Evolutionary conservation across 2,888 invertebrate species (phyloP).

Genomic region (Ectemnius continuus): DNA sequence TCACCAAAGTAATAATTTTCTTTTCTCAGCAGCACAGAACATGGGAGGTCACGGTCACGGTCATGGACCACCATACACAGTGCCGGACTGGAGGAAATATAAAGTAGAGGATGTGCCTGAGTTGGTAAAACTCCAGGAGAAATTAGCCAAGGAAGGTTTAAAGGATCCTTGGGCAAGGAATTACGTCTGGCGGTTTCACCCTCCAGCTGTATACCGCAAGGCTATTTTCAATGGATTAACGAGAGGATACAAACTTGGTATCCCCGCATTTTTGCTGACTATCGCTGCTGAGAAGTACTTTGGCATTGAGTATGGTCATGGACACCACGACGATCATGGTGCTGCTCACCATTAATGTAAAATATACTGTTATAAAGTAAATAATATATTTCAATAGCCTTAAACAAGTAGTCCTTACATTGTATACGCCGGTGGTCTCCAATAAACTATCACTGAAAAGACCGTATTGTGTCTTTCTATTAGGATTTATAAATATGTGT

Average conservation of each 20-base stretch:
- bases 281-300: constrained; percentile 78
- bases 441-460: constrained; percentile 29
- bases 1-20: neutral
- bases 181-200: constrained; percentile 89
- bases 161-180: constrained; percentile 94
- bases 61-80: constrained; percentile 80
- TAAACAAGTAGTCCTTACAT: constrained; percentile 19
- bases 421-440: constrained; percentile 23
- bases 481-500: neutral
- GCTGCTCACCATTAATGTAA: constrained; percentile 45
- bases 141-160: constrained; percentile 85
- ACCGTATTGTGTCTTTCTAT: neutral
- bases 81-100: constrained; percentile 87
- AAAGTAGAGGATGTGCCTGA: constrained; percentile 85
- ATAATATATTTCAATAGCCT: neutral
- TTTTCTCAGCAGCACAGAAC: constrained; percentile 45
- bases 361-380: constrained; percentile 4
- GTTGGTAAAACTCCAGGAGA: constrained; percentile 82
- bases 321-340: constrained; percentile 64
- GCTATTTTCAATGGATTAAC: constrained; percentile 77
- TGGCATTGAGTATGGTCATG: constrained; percentile 78
- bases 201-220: constrained; percentile 71
- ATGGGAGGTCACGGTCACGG: constrained; percentile 81
- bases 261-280: constrained; percentile 80
- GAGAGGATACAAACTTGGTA: constrained; percentile 84